phyloP scores from a whole-genome alignment of 2,888 invertebrate genomes.

The Melanostoma mellinum region DNA sequence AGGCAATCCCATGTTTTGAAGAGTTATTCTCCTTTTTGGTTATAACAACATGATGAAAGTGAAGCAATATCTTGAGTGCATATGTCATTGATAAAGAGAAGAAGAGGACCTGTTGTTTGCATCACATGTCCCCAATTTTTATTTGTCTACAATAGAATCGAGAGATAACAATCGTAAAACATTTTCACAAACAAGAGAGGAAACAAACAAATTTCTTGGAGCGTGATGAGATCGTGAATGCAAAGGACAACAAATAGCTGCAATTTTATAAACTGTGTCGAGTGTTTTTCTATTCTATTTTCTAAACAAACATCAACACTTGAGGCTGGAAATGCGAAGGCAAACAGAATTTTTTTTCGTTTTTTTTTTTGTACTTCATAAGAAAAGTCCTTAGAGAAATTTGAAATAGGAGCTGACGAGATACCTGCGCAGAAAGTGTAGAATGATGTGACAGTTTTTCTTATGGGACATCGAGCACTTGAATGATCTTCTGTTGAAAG shows the following conservation, averaged over 20 bases:
- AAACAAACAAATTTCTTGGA: constrained; percentile 31
- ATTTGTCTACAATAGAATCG: constrained; percentile 14
- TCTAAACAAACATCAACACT: constrained; percentile 52
- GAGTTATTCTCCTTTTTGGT: constrained; percentile 1
- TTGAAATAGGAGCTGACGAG: constrained; percentile 16
- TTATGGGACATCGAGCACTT: constrained; percentile 12
- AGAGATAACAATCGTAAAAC: constrained; percentile 44
- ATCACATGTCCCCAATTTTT: constrained; percentile 5
- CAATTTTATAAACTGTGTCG: constrained; percentile 58
- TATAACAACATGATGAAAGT: not conserved
- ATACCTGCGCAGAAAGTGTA: constrained; percentile 48
- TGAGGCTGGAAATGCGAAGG: not conserved
- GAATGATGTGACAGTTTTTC: constrained; percentile 55
- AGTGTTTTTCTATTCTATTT: constrained; percentile 51
- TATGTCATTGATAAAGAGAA: not conserved
- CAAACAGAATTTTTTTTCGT: constrained; percentile 1
- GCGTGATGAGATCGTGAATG: constrained; percentile 44
- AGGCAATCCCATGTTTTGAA: constrained; percentile 33
- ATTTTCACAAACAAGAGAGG: constrained; percentile 2
- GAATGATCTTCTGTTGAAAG: constrained; percentile 4
- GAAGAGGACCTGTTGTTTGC: constrained; percentile 28
- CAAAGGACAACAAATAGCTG: constrained; percentile 41
- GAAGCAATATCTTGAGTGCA: constrained; percentile 12
- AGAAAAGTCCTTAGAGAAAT: constrained; percentile 26
- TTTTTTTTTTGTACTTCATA: not conserved